These are phyloP conservation scores for Aelia acuminata DNA, from an alignment of 2,888 invertebrate species.

Conservation along the genomic window DNA sequence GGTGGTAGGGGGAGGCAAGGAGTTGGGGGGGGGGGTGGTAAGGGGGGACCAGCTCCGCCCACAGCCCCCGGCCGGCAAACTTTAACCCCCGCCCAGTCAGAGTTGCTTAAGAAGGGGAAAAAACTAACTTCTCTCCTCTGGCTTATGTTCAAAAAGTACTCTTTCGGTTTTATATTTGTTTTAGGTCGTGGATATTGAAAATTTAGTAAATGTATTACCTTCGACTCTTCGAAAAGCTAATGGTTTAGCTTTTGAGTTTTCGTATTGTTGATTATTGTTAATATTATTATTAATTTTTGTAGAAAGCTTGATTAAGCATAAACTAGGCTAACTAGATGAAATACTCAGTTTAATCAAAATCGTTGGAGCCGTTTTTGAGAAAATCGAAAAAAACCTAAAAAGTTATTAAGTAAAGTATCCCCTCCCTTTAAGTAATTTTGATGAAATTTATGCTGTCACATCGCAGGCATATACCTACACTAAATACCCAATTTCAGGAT, in stretches of 20 bases:
- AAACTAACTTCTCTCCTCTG: conserved; percentile 28
- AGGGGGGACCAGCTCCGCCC: not conserved
- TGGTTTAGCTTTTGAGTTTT: not conserved
- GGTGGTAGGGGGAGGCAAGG: too few species aligned
- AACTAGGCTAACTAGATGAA: too few species aligned
- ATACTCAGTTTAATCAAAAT: too few species aligned
- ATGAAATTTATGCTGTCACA: too few species aligned
- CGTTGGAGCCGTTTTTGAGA: too few species aligned
- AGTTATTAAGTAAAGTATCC: too few species aligned
- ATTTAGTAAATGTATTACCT: not conserved
- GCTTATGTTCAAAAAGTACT: conserved; percentile 25
- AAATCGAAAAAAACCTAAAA: too few species aligned
- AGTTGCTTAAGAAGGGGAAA: conserved; percentile 43
- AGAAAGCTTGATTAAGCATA: too few species aligned
- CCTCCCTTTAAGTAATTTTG: too few species aligned
- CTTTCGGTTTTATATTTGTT: not conserved
- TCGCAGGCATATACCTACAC: too few species aligned
- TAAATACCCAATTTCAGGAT: too few species aligned
- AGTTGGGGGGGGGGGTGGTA: not conserved
- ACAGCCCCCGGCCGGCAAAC: conserved; percentile 13
- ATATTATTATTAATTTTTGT: too few species aligned
- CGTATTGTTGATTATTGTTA: not conserved
- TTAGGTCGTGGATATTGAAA: conserved; percentile 16
- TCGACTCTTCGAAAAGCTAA: not conserved
- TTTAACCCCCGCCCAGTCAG: not conserved